Base-by-base conservation (phyloP, 2,888 invertebrate species). In the Malthinus seriepunctatus region DNA sequence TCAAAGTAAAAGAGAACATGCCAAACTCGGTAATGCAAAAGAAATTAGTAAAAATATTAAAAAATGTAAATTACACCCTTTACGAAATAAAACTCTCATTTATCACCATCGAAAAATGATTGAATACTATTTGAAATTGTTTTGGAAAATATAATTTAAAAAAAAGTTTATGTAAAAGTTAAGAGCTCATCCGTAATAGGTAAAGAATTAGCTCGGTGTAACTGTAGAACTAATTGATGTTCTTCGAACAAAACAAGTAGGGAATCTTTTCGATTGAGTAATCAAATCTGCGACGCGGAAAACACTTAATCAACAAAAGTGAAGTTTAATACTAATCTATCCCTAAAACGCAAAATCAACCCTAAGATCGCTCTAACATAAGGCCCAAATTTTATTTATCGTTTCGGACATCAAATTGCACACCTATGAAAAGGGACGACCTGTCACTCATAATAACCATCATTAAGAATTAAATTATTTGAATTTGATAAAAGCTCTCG, bases 401-500 rank as follows among this genome's bases (percentile, higher is more conserved):
- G 14, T 12, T 34, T 33, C 32, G 11, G 15, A 45, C 32, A 34
- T 14, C 37, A 59, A 46, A 49, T 37, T 37, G 54, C 48, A 48
- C 57, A 57, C 54, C 53, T 59, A 45, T 38, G 47, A 44, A 56
- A 38, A 60, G 65, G 63, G 58, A 57, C 61, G 46, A 53, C 55
- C 65, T 64, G 67, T 67, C 67, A 67, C 55, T 62, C 63, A 64
- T 67, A 69, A 69, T 67, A 64, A 66, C 64, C 61, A 57, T 66
- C 64, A 67, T 69, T 66, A 67, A 63, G 66, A 64, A 65, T 56
- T 64, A 66, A 66, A 67, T 69, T 67, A 69, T 67, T 67, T 66
- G 67, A 69, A 69, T 69, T 67, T 67, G 67, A 69, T 69, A 69
- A 69, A 67, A 67, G 59, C 63, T 57, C 62, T 61, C 60, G 63